Conservation (phyloP, 2,797 vertebrate species). For the Myripristis jacobus region DNA sequence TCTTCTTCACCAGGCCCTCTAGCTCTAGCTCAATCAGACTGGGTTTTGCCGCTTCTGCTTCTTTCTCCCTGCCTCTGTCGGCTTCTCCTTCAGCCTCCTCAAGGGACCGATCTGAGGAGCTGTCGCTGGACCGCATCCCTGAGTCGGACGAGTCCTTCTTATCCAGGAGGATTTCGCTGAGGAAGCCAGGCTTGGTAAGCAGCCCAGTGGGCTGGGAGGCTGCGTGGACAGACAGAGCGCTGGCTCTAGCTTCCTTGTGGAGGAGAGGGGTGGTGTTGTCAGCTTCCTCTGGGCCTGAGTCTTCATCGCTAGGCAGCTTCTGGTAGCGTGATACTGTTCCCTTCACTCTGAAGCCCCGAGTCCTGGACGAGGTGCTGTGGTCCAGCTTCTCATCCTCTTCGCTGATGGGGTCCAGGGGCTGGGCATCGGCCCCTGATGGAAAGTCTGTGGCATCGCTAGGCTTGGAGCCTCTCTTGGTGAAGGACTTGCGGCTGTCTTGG, state of each 20-base stretch:
- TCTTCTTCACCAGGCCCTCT: conserved; percentile 84
- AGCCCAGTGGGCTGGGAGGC: conserved; percentile 77
- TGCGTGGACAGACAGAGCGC: conserved; percentile 43
- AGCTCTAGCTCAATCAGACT: conserved; percentile 91
- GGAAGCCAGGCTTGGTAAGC: conserved; percentile 83
- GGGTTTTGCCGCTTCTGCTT: conserved; percentile 70
- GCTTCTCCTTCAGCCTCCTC: conserved; percentile 85
- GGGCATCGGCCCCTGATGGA: conserved; percentile 85
- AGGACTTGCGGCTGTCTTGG: conserved; percentile 89
- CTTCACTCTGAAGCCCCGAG: conserved; percentile 86
- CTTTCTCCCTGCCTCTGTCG: conserved; percentile 74
- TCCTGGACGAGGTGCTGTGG: conserved; percentile 84
- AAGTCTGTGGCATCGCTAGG: conserved; percentile 87
- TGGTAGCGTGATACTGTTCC: conserved; percentile 88
- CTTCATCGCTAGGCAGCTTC: conserved; percentile 93
- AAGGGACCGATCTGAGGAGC: conserved; percentile 92
- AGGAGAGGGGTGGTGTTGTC: conserved; percentile 94
- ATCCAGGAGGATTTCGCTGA: conserved; percentile 86
- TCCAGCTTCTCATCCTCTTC: conserved; percentile 97
- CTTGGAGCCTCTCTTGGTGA: conserved; percentile 86
- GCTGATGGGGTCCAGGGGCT: conserved; percentile 93
- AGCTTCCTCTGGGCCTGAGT: conserved; percentile 88
- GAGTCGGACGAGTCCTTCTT: conserved; percentile 97
- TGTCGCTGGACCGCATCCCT: conserved; percentile 91
- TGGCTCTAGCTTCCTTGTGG: conserved; percentile 78